Base-by-base conservation (phyloP, 1,140 invertebrate species). In the Papilio helenus region DNA sequence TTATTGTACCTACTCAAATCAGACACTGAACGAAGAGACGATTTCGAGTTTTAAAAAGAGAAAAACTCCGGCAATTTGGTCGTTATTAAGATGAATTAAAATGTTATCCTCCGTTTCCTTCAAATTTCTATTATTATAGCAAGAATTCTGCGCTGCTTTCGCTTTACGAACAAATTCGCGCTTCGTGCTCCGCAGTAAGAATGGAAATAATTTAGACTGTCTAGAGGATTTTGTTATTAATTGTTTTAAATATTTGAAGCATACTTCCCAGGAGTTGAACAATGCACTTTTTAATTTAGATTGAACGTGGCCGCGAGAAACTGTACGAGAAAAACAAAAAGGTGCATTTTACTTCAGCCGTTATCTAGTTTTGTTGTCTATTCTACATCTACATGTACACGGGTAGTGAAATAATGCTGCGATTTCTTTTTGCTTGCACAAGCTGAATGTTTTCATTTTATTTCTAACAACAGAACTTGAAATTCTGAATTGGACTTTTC, bases 1-100 rank as follows among this genome's bases (percentile, higher is more conserved):
- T 90, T 88, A 89, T 89, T 89, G 84, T 87, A 84, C 76, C 76
- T 77, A 77, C 79, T 85, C 83, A 86, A 85, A 83, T 86, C 82
- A 85, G 79, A 82, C 84, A 85, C 85, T 84, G 86, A 86, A 80
- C 83, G 84, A 82, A 65, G 81, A 82, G 82, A 87, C 80, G 82
- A 87, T 83, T 86, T 86, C 81, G 79, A 72, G 79, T 85, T 86
- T 85, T 79, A 61, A 79, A 88, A 86, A 81, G 81, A 79, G 82
- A 82, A 85, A 88, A 85, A 82, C 83, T 84, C 82, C 78, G 73
- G 79, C 83, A 83, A 88, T 83, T 76, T 79, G 81, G 81, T 81
- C 76, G 81, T 82, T 82, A 82, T 77, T 82, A 77, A 77, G 76
- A 77, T 61, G 58, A 77, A 77, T 77, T 77, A 77, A 77, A 77